Base-by-base conservation (phyloP, 2,113 vertebrate genomes). In the Larimichthys crocea region DNA sequence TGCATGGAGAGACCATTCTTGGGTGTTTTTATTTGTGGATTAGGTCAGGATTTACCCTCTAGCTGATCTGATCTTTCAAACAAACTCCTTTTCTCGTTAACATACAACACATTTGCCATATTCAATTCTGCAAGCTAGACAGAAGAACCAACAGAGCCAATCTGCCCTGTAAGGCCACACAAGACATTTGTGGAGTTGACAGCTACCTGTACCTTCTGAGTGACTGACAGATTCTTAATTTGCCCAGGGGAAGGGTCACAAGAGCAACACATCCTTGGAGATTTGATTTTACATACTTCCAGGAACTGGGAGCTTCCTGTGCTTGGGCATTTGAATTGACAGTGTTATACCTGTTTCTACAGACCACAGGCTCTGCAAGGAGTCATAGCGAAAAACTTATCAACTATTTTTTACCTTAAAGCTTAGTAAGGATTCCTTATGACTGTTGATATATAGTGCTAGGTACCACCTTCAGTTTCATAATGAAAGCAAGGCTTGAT, bases 171-270 rank as follows among this genome's bases (percentile, higher is more conserved):
- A 60, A 52, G 16, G 29, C 26, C 42, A 59, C 59, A 68, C 10
- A 16, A 70, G 63, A 49, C 31, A 68, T 88, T 64, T 48, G 53
- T 49, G 12, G 56, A 73, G 44, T 29, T 76, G 79, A 85, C 69
- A 65, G 46, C 31, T 76, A 49, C 48, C 59, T 62, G 26, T 76
- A 53, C 48, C 59, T 62, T 85, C 57, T 62, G 57, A 49, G 29
- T 74, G 79, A 83, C 31, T 85, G 74, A 72, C 64, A 76, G 60
- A 31, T 15, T 79, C 52, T 65, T 80, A 65, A 81, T 88, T 60
- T 75, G 40, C 69, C 49, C 31, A 22, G 19, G 35, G 56, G 35
- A 75, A 24, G 35, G 68, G 81, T 80, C 68, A 77, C 44, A 4
- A 3, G 75, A 77, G 52, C 9, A 69, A 3, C 66, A 62, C 29